phyloP scores from a whole-genome alignment of 2,113 vertebrate genomes.

The Callipepla squamata region DNA sequence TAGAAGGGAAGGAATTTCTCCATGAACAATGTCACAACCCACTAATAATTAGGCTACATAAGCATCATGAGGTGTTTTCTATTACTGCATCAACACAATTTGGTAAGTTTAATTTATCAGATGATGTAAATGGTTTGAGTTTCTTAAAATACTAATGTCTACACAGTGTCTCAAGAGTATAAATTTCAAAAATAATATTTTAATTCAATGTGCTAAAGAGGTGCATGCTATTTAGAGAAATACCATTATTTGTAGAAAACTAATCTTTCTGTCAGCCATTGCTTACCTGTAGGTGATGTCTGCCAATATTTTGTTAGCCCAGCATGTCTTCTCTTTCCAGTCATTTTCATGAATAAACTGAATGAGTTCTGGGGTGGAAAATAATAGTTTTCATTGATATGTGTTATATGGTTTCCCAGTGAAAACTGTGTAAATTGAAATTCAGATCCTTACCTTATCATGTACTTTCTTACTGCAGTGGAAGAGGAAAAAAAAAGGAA shows the following conservation, averaged over 20 bases:
- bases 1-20: background rate
- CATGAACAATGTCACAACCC: background rate
- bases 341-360: background rate
- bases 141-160: background rate
- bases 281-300: background rate
- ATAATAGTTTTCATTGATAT: no score
- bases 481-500: no score
- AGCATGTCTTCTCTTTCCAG: background rate
- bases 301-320: background rate
- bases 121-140: background rate
- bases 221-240: background rate
- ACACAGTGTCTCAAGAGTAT: background rate
- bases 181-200: background rate
- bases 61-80: background rate
- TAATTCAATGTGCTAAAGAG: background rate
- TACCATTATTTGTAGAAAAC: background rate
- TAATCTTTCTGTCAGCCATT: background rate
- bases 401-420: background rate
- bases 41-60: background rate
- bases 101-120: background rate
- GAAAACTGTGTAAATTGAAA: background rate
- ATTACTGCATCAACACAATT: background rate
- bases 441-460: background rate
- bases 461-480: background rate
- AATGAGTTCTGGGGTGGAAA: background rate